Evolutionary conservation across 2,113 vertebrate genomes (phyloP).

Genomic region (Syrmaticus mikado): DNA sequence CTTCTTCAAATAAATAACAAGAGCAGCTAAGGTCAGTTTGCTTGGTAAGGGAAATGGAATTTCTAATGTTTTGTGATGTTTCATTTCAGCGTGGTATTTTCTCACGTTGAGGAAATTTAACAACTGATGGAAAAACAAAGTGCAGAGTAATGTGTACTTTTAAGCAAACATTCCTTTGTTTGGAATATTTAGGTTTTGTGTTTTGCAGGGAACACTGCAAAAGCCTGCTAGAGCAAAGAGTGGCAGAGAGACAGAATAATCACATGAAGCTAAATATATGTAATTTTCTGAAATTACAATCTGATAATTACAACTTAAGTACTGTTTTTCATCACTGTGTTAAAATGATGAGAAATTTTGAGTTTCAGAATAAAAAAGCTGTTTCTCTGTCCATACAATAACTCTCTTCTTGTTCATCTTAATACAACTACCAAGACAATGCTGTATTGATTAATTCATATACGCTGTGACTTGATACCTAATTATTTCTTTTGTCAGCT

Average conservation of each 20-base stretch:
- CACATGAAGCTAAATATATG: background rate
- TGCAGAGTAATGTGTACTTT: constrained; percentile 19
- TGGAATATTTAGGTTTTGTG: constrained; percentile 27
- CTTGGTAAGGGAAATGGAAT: constrained; percentile 16
- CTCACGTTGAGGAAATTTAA: constrained; percentile 19
- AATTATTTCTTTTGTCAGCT: constrained; percentile 28
- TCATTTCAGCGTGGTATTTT: constrained; percentile 36
- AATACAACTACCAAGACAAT: background rate
- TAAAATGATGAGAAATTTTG: background rate
- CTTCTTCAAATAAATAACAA: constrained; percentile 12
- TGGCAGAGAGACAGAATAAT: constrained; percentile 56
- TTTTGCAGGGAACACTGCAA: constrained; percentile 59
- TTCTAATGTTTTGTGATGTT: constrained; percentile 42
- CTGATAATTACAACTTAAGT: background rate
- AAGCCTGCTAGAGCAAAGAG: constrained; percentile 50
- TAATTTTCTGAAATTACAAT: constrained; percentile 17
- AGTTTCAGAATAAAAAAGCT: constrained; percentile 26
- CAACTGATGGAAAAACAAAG: constrained; percentile 31
- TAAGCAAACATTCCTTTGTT: constrained; percentile 14
- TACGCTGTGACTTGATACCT: background rate
- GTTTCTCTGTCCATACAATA: background rate
- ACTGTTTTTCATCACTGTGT: background rate
- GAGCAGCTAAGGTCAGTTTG: background rate
- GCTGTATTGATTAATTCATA: constrained; percentile 25
- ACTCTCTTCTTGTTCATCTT: constrained; percentile 3